Percentiles rank a stretch among this genome's conserved stretches.
These are phyloP conservation scores for Philopotamus ludificatus DNA, from an alignment of 1,140 invertebrate species.

Conservation along the genomic window DNA sequence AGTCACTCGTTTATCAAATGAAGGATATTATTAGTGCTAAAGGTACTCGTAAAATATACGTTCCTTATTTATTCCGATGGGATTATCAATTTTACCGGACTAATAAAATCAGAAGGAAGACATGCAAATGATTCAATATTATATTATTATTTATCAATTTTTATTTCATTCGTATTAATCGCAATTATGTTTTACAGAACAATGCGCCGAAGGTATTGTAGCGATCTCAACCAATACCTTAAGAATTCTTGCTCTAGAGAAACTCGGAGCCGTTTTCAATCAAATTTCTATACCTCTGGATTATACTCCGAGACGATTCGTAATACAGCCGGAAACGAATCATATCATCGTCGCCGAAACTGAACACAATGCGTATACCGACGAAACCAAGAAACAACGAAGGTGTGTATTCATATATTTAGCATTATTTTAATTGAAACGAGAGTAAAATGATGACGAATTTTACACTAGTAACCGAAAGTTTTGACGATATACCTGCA, in stretches of 20 bases:
- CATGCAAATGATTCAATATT: not conserved
- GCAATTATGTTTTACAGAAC: constrained; percentile 64
- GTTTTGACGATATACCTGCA: constrained; percentile 39
- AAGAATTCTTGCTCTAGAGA: constrained; percentile 96
- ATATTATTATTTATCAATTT: not conserved
- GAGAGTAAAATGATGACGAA: constrained; percentile 48
- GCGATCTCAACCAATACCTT: constrained; percentile 98
- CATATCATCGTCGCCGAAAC: constrained; percentile 92
- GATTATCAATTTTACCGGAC: constrained; percentile 12
- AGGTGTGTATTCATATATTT: constrained; percentile 53
- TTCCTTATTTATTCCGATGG: constrained; percentile 24
- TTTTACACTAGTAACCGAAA: constrained; percentile 44
- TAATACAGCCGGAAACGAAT: constrained; percentile 91
- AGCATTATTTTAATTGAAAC: too few relatives aligned
- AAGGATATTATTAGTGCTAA: constrained; percentile 35
- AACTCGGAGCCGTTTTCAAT: constrained; percentile 98
- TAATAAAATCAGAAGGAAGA: constrained; percentile 28
- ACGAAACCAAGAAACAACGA: constrained; percentile 91
- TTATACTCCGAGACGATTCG: constrained; percentile 95
- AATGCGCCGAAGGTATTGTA: constrained; percentile 99
- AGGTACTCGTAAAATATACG: constrained; percentile 36
- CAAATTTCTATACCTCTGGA: constrained; percentile 89
- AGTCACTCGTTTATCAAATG: constrained; percentile 37
- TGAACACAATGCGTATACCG: constrained; percentile 98
- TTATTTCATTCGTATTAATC: not conserved